phyloP scores from a whole-genome alignment of 2,888 invertebrate genomes.

The Abrostola tripartita region DNA sequence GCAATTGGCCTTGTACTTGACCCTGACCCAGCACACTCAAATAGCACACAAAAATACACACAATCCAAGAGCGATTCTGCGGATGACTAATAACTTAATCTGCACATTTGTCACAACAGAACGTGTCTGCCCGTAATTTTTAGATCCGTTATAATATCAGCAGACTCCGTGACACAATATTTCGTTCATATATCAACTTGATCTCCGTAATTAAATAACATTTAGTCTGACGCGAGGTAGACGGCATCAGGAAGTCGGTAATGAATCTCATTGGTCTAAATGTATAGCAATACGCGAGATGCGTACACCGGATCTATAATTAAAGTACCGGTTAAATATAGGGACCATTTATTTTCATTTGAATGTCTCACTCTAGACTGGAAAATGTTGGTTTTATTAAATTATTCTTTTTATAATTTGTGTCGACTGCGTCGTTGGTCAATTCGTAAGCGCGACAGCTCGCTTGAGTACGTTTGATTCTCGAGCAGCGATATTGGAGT shows the following conservation, averaged over 20 bases:
- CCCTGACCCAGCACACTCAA: constrained; percentile 20
- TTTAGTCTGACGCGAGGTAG: constrained; percentile 18
- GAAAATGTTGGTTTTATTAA: constrained; percentile 31
- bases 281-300: constrained; percentile 40
- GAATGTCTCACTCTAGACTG: constrained; percentile 45
- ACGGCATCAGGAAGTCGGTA: constrained; percentile 19
- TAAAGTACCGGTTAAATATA: constrained; percentile 45
- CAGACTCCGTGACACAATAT: constrained; percentile 28
- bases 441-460: too few relatives aligned
- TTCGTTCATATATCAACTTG: constrained; percentile 27
- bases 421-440: too few relatives aligned
- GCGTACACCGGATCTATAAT: constrained; percentile 48
- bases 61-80: constrained; percentile 15
- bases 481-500: too few relatives aligned
- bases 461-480: too few relatives aligned
- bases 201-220: constrained; percentile 37
- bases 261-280: constrained; percentile 42
- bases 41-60: constrained; percentile 10
- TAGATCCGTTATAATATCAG: constrained; percentile 10
- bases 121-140: constrained; percentile 14
- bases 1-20: constrained; percentile 5
- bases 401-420: constrained; percentile 41
- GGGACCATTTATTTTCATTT: constrained; percentile 45
- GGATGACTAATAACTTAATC: constrained; percentile 31
- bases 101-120: constrained; percentile 27